Conservation (phyloP, 2,888 invertebrate genomes). For the Synanthedon myopaeformis region DNA sequence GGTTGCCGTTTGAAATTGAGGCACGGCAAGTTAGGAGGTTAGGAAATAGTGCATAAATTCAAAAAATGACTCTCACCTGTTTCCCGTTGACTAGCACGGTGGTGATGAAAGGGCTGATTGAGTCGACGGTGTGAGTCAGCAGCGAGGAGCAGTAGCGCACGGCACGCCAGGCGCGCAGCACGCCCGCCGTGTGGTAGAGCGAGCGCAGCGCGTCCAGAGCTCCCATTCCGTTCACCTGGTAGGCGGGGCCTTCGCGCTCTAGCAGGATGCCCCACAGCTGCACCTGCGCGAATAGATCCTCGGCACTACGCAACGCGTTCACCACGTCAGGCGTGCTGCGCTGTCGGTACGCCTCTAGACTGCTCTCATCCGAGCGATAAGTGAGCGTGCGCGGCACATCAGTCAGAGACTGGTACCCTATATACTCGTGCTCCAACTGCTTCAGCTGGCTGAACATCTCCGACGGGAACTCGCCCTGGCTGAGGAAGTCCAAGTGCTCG, state of each 20-base stretch:
- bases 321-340: conserved; percentile 82
- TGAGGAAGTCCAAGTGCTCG: conserved; percentile 98
- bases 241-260: conserved; percentile 84
- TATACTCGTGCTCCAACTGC: conserved; percentile 91
- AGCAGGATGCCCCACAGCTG: conserved; percentile 87
- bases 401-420: conserved; percentile 95
- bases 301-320: conserved; percentile 74
- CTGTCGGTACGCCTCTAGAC: conserved; percentile 68
- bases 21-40: no score
- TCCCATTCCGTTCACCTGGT: conserved; percentile 64
- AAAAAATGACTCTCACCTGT: conserved; percentile 73
- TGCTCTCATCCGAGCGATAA: conserved; percentile 75
- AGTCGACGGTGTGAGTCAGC: conserved; percentile 94
- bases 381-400: conserved; percentile 89
- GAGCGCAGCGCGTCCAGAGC: conserved; percentile 78
- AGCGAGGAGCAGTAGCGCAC: conserved; percentile 96
- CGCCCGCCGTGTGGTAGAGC: conserved; percentile 87
- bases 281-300: conserved; percentile 82
- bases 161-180: conserved; percentile 89
- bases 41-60: no score
- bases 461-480: conserved; percentile 79
- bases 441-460: conserved; percentile 85
- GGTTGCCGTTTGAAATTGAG: no score
- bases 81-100: conserved; percentile 98
- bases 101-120: conserved; percentile 98